Conservation (phyloP, 2,113 vertebrate species). For the Chloroceryle aenea region DNA sequence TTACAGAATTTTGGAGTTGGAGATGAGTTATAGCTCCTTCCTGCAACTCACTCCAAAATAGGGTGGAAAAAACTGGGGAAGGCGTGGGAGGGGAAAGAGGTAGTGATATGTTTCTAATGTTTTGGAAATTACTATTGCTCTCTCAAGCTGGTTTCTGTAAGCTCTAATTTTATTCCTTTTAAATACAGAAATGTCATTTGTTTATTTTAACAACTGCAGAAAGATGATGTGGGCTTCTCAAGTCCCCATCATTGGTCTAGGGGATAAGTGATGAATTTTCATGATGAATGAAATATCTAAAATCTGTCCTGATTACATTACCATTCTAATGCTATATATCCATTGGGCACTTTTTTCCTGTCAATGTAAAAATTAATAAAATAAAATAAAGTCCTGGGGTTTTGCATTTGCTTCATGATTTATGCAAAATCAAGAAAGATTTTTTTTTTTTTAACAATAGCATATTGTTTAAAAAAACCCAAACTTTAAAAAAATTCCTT, state of each 20-base stretch:
- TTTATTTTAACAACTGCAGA: background rate
- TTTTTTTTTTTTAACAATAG: background rate
- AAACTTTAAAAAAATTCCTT: background rate
- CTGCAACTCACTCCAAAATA: background rate
- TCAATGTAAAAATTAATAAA: background rate
- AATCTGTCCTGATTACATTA: background rate
- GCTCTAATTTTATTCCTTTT: background rate
- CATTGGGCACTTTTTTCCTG: background rate
- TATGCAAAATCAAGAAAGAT: background rate
- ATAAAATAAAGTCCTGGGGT: background rate
- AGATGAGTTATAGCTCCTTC: background rate
- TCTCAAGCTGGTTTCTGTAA: background rate
- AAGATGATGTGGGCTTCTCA: background rate
- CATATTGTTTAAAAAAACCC: background rate
- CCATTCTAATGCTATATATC: background rate
- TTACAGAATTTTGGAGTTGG: background rate
- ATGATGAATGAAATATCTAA: background rate
- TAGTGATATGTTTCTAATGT: background rate
- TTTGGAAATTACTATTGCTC: background rate
- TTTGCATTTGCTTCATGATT: background rate
- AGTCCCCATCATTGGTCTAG: fast-evolving
- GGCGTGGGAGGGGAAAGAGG: background rate
- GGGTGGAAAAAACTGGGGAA: background rate
- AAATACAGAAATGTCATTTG: background rate
- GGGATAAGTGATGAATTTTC: background rate